A percentile compares a stretch with the other conserved stretches of the same genome.
These are phyloP conservation scores for Ylistrum balloti DNA, from an alignment of 1,140 invertebrate genomes.

Conservation along the genomic window DNA sequence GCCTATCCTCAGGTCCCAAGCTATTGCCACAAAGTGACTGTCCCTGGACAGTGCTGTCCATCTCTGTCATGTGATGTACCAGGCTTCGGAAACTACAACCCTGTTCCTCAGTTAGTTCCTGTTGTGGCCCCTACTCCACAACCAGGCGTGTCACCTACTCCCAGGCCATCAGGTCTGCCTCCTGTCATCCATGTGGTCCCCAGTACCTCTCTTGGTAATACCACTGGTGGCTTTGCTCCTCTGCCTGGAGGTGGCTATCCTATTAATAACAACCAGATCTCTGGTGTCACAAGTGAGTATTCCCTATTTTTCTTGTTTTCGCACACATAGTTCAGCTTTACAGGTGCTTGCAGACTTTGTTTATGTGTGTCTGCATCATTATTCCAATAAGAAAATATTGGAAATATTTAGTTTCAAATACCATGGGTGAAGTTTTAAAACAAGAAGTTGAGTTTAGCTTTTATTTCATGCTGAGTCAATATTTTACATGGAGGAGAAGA, in stretches of 20 bases:
- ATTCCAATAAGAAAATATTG: no score
- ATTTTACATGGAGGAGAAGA: no score
- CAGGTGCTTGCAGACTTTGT: no score
- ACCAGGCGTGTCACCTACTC: constrained; percentile 45
- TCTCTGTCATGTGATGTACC: constrained; percentile 71
- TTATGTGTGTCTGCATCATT: no score
- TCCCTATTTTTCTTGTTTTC: no score
- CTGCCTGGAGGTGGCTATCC: constrained; percentile 59
- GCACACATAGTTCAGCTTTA: no score
- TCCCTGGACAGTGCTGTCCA: constrained; percentile 76
- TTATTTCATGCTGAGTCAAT: no score
- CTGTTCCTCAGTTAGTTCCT: constrained; percentile 70
- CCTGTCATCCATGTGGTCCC: constrained; percentile 45
- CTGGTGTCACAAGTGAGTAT: constrained; percentile 56
- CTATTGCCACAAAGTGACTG: constrained; percentile 66
- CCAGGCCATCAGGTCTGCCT: constrained; percentile 49
- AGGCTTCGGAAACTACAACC: constrained; percentile 71
- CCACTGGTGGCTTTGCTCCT: background rate
- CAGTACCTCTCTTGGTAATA: background rate
- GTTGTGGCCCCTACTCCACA: constrained; percentile 62
- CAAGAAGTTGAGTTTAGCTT: no score
- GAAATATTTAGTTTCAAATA: no score
- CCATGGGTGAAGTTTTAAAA: no score
- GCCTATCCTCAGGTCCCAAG: constrained; percentile 67
- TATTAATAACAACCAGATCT: constrained; percentile 48